phyloP scores from a whole-genome alignment of 1,140 invertebrate genomes.

The Caerostris darwini region DNA sequence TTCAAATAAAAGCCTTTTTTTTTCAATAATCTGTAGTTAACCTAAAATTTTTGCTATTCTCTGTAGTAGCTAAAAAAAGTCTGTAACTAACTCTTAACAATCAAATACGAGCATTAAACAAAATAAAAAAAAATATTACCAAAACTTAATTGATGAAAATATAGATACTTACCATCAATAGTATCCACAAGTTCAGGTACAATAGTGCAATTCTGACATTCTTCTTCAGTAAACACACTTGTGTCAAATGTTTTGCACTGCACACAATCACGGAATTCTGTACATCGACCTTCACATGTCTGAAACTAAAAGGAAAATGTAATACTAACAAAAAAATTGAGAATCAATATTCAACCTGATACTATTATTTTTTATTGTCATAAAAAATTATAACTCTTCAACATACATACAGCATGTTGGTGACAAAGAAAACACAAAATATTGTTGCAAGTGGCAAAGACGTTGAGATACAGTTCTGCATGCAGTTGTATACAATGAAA shows the following conservation, averaged over 20 bases:
- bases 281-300: slow-evolving; percentile 78
- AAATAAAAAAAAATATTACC: background rate
- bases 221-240: slow-evolving; percentile 55
- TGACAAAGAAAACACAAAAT: too few relatives aligned
- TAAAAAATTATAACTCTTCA: background rate
- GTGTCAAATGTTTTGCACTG: slow-evolving; percentile 75
- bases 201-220: slow-evolving; percentile 76
- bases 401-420: background rate
- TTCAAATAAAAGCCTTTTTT: too few relatives aligned
- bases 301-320: slow-evolving; percentile 59
- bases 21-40: too few relatives aligned
- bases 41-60: too few relatives aligned
- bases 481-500: too few relatives aligned
- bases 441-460: too few relatives aligned
- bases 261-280: slow-evolving; percentile 76
- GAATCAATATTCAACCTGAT: background rate
- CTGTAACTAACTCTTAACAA: too few relatives aligned
- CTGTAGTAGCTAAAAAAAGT: too few relatives aligned
- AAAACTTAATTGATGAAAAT: background rate
- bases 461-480: too few relatives aligned
- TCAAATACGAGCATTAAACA: too few relatives aligned
- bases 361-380: background rate
- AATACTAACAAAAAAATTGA: background rate
- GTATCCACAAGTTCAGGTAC: slow-evolving; percentile 42
- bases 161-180: slow-evolving; percentile 58